phyloP scores from a whole-genome alignment of 2,797 vertebrate genomes.

The Sternarchorhynchus goeldii region DNA sequence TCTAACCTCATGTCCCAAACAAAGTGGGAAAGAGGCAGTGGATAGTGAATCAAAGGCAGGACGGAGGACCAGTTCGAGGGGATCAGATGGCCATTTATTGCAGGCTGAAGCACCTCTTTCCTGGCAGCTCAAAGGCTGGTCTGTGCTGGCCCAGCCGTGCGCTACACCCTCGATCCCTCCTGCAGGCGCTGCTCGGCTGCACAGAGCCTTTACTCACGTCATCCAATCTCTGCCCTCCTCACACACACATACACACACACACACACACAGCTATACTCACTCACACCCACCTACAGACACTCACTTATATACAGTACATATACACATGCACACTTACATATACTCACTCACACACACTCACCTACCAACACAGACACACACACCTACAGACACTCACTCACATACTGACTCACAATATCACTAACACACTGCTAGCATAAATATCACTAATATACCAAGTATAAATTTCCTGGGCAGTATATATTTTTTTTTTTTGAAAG shows the following conservation, averaged over 20 bases:
- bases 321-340: background rate
- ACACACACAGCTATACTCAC: constrained; percentile 20
- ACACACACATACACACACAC: constrained; percentile 41
- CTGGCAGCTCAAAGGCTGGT: constrained; percentile 88
- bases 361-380: background rate
- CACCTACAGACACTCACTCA: background rate
- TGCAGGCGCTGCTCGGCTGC: constrained; percentile 40
- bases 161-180: constrained; percentile 74
- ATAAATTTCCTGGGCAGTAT: too few species aligned
- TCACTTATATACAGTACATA: background rate
- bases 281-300: background rate
- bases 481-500: too few species aligned
- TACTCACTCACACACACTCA: constrained; percentile 39
- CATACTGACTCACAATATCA: constrained; percentile 32
- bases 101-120: constrained; percentile 85
- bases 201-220: constrained; percentile 49
- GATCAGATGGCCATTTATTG: constrained; percentile 98
- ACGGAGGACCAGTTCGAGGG: constrained; percentile 89
- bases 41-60: constrained; percentile 86
- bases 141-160: constrained; percentile 84
- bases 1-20: constrained; percentile 82
- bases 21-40: constrained; percentile 83
- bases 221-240: constrained; percentile 38
- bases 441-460: too few species aligned
- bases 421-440: too few species aligned